Conservation (phyloP, 2,797 vertebrate genomes). For the Dryobates pubescens region DNA sequence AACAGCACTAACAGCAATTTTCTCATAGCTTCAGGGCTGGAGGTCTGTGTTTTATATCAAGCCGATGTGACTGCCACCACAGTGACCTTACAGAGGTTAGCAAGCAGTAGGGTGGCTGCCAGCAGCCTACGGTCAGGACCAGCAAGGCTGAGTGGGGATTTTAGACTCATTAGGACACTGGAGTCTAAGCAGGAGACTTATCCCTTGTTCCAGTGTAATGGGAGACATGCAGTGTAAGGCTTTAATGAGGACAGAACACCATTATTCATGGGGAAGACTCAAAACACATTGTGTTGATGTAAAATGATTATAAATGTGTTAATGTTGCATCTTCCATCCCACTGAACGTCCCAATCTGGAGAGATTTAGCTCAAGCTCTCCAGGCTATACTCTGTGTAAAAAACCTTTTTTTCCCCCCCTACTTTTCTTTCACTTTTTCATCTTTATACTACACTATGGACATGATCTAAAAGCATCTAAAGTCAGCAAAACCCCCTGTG, state of each 20-base stretch:
- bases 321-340: not conserved
- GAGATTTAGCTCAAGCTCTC: not conserved
- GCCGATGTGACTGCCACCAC: not conserved
- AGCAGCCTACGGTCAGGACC: fast-evolving
- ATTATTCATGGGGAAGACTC: not conserved
- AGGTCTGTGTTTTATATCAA: not conserved
- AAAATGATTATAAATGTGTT: not conserved
- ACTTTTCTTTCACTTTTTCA: not conserved
- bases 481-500: not conserved
- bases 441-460: not conserved
- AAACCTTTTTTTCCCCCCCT: not conserved
- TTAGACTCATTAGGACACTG: not conserved
- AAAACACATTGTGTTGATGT: not conserved
- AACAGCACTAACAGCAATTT: not conserved
- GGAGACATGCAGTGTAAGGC: not conserved
- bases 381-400: too few relatives aligned
- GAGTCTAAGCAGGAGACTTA: not conserved
- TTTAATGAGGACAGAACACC: not conserved
- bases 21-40: not conserved
- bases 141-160: not conserved
- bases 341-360: not conserved
- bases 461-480: not conserved
- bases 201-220: not conserved
- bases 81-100: not conserved
- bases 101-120: fast-evolving